Base-by-base conservation (phyloP, 2,888 invertebrate genomes). In the Sinhomidia bicolor region DNA sequence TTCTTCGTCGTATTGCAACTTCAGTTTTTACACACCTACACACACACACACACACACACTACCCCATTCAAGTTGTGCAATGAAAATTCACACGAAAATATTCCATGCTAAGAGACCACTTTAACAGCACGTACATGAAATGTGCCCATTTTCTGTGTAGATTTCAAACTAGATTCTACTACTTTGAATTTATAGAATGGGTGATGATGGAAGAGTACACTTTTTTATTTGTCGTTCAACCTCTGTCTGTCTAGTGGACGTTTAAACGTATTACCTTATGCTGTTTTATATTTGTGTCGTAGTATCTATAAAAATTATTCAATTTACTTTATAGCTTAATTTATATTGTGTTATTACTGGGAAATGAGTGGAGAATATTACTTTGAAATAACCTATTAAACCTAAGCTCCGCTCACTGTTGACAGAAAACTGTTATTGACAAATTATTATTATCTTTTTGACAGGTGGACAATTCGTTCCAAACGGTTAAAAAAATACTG, bases 1-100 rank as follows among this genome's bases (percentile, higher is more conserved):
- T 29, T 29, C 62, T 23, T 26, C 29, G 1, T 65, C 4, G 29
- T 23, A 29, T 68, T 68, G 32, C 62, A 29, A 65, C 36, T 36
- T 36, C 12, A 17, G 7, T 17, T 17, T 60, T 32, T 74, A 74
- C 29, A 23, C 51, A n/a, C n/a, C n/a, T n/a, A n/a, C n/a, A n/a
- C n/a, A n/a, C n/a, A n/a, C n/a, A n/a, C n/a, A n/a, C n/a, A n/a
- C n/a, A n/a, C n/a, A n/a, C n/a, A n/a, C n/a, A 29, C 17, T 36
- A 57, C 23, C 44, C 20, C 23, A 62, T 80, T 80, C 62, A 80
- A 62, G 62, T 80, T 80, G 62, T 62, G 80, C 62, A 80, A 80
- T 17, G 26, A 62, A 36, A 80, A 54, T 80, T 62, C 80, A 80
- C 80, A 80, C 60, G 80, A 80, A 80, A 54, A 54, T 78, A 57